Evolutionary conservation across 2,113 vertebrate genomes (phyloP).

Genomic region (Protobothrops mucrosquamatus): DNA sequence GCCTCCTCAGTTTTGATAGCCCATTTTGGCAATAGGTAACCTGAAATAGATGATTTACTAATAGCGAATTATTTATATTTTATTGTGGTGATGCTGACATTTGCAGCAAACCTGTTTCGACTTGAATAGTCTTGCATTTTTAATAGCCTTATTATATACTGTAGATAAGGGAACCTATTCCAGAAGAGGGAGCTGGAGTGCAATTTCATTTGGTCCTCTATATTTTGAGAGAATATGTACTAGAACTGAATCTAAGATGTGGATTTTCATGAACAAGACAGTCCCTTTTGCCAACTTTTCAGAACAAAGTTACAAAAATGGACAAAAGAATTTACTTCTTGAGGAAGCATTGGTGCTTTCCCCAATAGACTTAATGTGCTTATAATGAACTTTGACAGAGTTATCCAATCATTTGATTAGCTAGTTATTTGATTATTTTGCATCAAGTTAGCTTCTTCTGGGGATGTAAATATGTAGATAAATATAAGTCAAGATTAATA

Average conservation of each 20-base stretch:
- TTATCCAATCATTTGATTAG: not conserved
- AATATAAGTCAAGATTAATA: not conserved
- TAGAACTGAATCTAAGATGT: not conserved
- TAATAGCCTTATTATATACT: not conserved
- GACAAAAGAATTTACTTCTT: not conserved
- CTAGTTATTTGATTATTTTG: not conserved
- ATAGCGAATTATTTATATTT: not conserved
- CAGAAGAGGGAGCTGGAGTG: slow-evolving; percentile 60
- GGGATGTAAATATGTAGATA: not conserved
- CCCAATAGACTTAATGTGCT: not conserved
- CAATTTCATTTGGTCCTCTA: not conserved
- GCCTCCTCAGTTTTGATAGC: not conserved
- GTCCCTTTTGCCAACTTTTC: not conserved
- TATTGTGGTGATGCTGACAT: slow-evolving; percentile 19
- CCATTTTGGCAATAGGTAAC: not conserved
- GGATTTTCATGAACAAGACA: not conserved
- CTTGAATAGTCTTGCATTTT: not conserved
- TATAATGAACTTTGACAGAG: not conserved
- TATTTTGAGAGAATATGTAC: not conserved
- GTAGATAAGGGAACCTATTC: not conserved
- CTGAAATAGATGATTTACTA: not conserved
- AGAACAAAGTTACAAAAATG: not conserved
- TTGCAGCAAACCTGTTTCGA: not conserved
- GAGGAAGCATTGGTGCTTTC: too few relatives aligned
- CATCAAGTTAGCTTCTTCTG: not conserved